phyloP scores from a whole-genome alignment of 2,113 vertebrate species.

The Tragelaphus strepsiceros region DNA sequence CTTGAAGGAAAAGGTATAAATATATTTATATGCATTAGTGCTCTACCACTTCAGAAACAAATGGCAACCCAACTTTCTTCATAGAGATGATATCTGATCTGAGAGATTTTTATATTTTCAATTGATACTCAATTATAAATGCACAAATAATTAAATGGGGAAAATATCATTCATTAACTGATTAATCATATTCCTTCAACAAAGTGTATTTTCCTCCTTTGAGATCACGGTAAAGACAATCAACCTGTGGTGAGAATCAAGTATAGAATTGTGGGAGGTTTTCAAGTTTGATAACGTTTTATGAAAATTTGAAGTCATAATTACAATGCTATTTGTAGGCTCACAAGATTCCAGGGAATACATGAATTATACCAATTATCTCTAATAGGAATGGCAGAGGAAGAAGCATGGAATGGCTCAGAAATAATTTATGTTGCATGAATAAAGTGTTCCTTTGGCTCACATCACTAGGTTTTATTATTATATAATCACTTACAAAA shows the following conservation, averaged over 20 bases:
- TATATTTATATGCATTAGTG: background rate
- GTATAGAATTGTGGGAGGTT: background rate
- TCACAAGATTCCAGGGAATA: constrained; percentile 32
- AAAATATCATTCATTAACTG: background rate
- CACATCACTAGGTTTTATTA: constrained; percentile 26
- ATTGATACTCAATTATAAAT: background rate
- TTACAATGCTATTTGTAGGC: constrained; percentile 42
- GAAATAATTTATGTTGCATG: constrained; percentile 51
- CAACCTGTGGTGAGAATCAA: background rate
- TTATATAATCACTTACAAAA: constrained; percentile 42
- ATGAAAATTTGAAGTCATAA: constrained; percentile 47
- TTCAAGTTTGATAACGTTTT: background rate
- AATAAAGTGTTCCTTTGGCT: constrained; percentile 51
- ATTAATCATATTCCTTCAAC: background rate
- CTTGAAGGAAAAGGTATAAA: background rate
- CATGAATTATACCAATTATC: constrained; percentile 59
- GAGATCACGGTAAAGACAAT: background rate
- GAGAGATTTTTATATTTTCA: background rate
- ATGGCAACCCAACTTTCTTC: background rate
- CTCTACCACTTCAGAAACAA: background rate
- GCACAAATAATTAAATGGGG: background rate
- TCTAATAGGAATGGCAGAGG: constrained; percentile 51
- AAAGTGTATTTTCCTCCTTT: background rate
- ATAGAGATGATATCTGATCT: background rate
- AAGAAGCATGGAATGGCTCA: constrained; percentile 51